Evolutionary conservation across 2,888 invertebrate genomes (phyloP), one percentile per base, ranked within the genome.

Genomic region (Melanchra persicariae): DNA sequence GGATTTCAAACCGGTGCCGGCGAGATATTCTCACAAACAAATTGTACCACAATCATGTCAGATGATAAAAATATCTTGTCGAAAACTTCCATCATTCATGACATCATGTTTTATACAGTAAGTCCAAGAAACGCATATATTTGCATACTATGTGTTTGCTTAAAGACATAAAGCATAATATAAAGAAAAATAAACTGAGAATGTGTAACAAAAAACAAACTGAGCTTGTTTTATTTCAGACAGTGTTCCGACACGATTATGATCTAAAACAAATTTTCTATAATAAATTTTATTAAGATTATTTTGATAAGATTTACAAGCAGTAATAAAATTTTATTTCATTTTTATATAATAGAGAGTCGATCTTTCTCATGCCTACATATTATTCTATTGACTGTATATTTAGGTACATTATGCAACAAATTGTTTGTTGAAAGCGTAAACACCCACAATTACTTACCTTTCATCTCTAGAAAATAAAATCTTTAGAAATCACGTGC

Each of bases 271-370:
- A 82, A 63, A 72, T 72, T 77, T 83, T 19, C 65, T 65, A 40
- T 40, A 76, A 62, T 63, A 82, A 57, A 74, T 74, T 70, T 64
- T 58, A 57, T 52, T 68, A 63, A 69, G n/a, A n/a, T n/a, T n/a
- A 76, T 79, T 78, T 78, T 75, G 30, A 68, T 82, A 71, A 70
- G 62, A 79, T 83, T 79, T 75, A 83, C 64, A 63, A 57, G 64
- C 60, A 37, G 45, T 72, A 51, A 74, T 83, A 74, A 77, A 73
- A 70, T 55, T 77, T 68, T 76, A 76, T 68, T 73, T 59, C 10
- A 24, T 57, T 55, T 40, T 55, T 68, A 34, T 54, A 34, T 26
- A 70, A 51, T 34, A 30, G 24, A 57, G 8, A n/a, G 30, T 37
- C 10, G 57, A 63, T 55, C 30, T 60, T 69, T 77, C 19, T 51